Evolutionary conservation across 2,797 vertebrate species (phyloP).

Genomic region (Cirrhinus mrigala): DNA sequence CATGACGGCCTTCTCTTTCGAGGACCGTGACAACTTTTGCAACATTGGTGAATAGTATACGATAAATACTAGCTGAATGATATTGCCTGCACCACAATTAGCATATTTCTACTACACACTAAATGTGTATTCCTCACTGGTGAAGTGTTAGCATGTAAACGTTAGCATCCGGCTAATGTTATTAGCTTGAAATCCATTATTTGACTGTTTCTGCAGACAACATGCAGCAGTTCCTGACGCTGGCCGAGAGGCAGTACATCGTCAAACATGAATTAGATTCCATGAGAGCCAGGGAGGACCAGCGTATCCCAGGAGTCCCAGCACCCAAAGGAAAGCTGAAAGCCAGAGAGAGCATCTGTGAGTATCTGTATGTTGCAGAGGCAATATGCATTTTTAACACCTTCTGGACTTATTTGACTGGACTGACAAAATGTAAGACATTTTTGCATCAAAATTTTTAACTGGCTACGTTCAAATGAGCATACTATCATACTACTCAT

Average conservation of each 20-base stretch:
- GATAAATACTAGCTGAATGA: neutral
- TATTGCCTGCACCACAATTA: neutral
- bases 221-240: conserved; percentile 79
- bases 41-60: conserved; percentile 70
- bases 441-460: neutral
- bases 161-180: neutral
- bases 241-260: conserved; percentile 82
- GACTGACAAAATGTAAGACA: neutral
- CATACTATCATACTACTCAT: neutral
- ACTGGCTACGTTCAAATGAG: neutral
- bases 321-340: conserved; percentile 67
- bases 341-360: conserved; percentile 78
- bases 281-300: conserved; percentile 73
- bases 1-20: conserved; percentile 79
- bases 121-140: neutral
- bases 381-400: neutral
- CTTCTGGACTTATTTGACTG: neutral
- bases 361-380: conserved; percentile 62
- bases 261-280: conserved; percentile 80
- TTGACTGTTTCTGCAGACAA: conserved; percentile 70
- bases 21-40: conserved; percentile 75
- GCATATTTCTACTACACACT: neutral
- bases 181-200: neutral
- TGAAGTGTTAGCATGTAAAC: conserved; percentile 12
- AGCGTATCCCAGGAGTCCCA: conserved; percentile 77